Evolutionary conservation across 2,113 vertebrate genomes (phyloP).

Genomic region (Excalfactoria chinensis): DNA sequence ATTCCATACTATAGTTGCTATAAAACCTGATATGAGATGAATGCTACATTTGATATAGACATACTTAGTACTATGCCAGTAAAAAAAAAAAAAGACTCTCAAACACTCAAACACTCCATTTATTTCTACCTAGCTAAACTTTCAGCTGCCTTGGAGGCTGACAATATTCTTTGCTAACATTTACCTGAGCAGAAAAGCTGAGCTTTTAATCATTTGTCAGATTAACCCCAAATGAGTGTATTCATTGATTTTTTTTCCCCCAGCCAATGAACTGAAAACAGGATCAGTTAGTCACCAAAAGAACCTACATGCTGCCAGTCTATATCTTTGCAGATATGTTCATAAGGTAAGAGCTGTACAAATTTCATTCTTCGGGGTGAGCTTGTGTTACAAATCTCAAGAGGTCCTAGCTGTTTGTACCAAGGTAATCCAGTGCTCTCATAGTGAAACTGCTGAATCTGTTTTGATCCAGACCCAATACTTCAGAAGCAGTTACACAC

Average conservation of each 20-base stretch:
- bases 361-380: not conserved
- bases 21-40: constrained; percentile 40
- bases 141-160: not conserved
- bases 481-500: not conserved
- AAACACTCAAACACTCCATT: not conserved
- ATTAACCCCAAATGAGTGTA: not conserved
- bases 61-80: not conserved
- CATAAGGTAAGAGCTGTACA: not conserved
- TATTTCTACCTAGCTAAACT: not conserved
- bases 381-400: not conserved
- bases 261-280: not conserved
- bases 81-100: not conserved
- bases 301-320: not conserved
- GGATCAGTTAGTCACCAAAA: not conserved
- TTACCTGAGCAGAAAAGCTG: not conserved
- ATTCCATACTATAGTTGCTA: constrained; percentile 1
- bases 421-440: not conserved
- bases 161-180: not conserved
- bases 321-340: not conserved
- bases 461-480: not conserved
- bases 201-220: not conserved
- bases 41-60: not conserved
- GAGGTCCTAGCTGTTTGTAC: not conserved
- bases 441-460: not conserved
- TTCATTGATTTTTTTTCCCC: not conserved